Base-by-base conservation (phyloP, 2,888 invertebrate species). In the Apamea crenata region DNA sequence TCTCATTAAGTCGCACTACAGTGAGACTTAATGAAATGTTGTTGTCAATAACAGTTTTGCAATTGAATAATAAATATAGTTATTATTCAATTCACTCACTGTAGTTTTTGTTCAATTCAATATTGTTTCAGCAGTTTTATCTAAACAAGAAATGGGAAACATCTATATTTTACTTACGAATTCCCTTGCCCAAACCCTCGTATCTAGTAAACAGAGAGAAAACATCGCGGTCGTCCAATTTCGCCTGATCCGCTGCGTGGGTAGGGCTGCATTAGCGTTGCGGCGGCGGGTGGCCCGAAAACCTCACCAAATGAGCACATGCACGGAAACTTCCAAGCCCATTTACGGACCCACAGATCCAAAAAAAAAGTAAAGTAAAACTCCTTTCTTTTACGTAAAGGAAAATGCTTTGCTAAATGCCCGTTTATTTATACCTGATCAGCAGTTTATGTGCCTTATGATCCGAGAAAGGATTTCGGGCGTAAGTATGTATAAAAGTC, bases 281-380 rank as follows among this genome's bases (percentile, higher is more conserved):
- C 74, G 83, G 86, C 32, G 72, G 86, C 36, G 72, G 72, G 76
- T 76, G 73, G 72, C 78, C 81, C 78, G 84, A 84, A 88, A 85
- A 88, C 90, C 86, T 80, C 77, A 84, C 88, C 82, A 93, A 94
- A 94, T 94, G 93, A 93, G 89, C 91, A 63, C 77, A 82, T 91
- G 91, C 87, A 88, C 90, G 88, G 89, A 92, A 92, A 93, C 93
- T 93, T 92, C 92, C 92, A 89, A 91, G 89, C 86, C 91, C 93
- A 93, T 94, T 94, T 94, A 91, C 89, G 83, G 86, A 82, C 88
- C 87, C 90, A 90, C 90, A 92, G 93, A 92, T 93, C 91, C 92
- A 92, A 92, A 91, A 85, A 85, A 81, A 85, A 85, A 82, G 73
- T 81, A 69, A 74, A 90, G 90, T 92, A 92, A 92, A 93, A 78